A percentile compares a stretch with the other conserved stretches of the same genome.
Conservation (phyloP, 2,888 invertebrate species). For the Cetonia aurata region DNA sequence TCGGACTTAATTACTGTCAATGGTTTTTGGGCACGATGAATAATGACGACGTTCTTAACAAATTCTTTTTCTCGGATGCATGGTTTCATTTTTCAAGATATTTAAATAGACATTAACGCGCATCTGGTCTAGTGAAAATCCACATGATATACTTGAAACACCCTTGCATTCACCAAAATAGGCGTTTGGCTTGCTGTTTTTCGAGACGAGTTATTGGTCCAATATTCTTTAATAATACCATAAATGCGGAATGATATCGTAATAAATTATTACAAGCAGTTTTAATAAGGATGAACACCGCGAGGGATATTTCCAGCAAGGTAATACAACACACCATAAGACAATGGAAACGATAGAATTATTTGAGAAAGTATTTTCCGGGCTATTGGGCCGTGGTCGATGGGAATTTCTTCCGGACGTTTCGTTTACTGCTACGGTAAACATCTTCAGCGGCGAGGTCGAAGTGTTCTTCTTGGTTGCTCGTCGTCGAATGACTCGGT, state of each 20-base stretch:
- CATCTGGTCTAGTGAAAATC: slow-evolving; percentile 4
- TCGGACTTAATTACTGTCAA: background rate
- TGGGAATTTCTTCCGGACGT: no score
- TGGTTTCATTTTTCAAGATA: background rate
- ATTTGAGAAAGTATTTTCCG: background rate
- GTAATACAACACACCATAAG: background rate
- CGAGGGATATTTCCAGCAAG: background rate
- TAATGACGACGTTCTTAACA: background rate
- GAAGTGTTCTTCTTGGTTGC: no score
- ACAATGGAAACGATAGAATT: background rate
- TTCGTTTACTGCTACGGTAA: no score
- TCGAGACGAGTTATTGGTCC: no score
- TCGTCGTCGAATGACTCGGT: no score
- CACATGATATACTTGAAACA: background rate
- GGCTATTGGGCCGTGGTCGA: no score
- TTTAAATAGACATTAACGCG: background rate
- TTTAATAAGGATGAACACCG: background rate
- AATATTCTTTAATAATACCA: no score
- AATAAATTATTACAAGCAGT: background rate
- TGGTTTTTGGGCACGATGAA: background rate
- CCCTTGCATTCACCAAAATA: background rate
- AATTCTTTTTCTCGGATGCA: slow-evolving; percentile 1
- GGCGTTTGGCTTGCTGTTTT: no score
- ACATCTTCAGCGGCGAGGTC: no score
- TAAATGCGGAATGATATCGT: no score